A percentile compares a stretch with the other conserved stretches of the same genome.
phyloP scores from a whole-genome alignment of 2,113 vertebrate species.

The Lycaon pictus region DNA sequence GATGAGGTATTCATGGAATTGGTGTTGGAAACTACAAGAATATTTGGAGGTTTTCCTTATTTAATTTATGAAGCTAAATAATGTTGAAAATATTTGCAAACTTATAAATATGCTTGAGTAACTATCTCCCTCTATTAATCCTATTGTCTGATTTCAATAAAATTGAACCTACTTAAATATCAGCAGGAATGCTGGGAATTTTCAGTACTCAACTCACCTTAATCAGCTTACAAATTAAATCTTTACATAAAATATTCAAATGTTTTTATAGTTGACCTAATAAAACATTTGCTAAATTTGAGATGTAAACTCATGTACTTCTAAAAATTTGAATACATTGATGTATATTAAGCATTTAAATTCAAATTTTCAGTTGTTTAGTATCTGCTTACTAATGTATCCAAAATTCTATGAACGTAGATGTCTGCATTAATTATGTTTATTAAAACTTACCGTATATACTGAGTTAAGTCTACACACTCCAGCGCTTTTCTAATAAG shows the following conservation, averaged over 20 bases:
- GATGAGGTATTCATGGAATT: background rate
- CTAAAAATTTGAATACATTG: conserved; percentile 3
- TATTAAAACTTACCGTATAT: conserved; percentile 84
- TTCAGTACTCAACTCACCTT: conserved; percentile 1
- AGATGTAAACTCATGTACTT: background rate
- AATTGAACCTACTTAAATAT: conserved; percentile 10
- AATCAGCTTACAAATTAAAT: background rate
- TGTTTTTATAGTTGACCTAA: conserved; percentile 14
- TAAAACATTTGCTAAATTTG: conserved; percentile 25
- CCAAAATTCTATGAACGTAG: conserved; percentile 9
- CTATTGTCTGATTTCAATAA: background rate
- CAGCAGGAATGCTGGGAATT: background rate
- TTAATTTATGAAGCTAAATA: conserved; percentile 19
- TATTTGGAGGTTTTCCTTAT: background rate
- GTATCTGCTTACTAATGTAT: background rate
- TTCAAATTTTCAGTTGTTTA: conserved; percentile 39
- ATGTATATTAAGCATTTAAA: conserved; percentile 26
- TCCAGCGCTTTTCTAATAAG: conserved; percentile 77
- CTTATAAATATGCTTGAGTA: background rate
- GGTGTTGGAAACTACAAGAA: background rate
- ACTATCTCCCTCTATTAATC: background rate
- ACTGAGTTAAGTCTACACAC: conserved; percentile 83
- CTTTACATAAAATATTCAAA: conserved; percentile 35
- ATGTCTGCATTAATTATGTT: background rate
- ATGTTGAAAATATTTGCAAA: conserved; percentile 40